A percentile compares a stretch with the other conserved stretches of the same genome.
Conservation (phyloP, 2,888 invertebrate species). For the Heterodera filipjevi region DNA sequence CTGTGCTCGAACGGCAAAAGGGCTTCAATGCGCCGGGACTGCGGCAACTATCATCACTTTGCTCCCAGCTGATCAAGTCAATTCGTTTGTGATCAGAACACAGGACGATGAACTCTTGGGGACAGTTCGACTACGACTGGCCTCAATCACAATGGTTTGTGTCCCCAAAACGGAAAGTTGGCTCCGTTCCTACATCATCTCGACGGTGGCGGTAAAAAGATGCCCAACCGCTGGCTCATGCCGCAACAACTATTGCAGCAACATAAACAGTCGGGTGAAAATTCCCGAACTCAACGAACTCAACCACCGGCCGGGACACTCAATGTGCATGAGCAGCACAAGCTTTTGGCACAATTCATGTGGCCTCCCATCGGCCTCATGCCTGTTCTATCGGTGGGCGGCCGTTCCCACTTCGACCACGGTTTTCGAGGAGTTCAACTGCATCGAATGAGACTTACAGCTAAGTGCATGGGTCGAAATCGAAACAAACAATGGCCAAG, state of each 20-base stretch:
- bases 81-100: background rate
- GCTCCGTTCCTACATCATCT: background rate
- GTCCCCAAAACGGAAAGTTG: background rate
- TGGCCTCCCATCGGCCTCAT: background rate
- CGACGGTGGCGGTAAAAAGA: background rate
- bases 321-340: background rate
- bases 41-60: background rate
- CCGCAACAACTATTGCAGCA: background rate
- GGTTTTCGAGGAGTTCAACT: slow-evolving; percentile 3
- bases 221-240: background rate
- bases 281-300: background rate
- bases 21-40: background rate
- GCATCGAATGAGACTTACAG: background rate
- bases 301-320: background rate
- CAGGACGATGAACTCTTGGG: background rate
- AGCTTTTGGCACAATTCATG: slow-evolving; percentile 1
- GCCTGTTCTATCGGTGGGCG: slow-evolving; percentile 2
- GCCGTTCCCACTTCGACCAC: background rate
- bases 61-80: background rate
- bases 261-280: background rate
- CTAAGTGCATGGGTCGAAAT: background rate
- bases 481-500: background rate
- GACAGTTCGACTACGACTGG: background rate
- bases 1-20: background rate
- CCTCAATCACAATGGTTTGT: background rate